Evolutionary conservation across 1,140 invertebrate genomes (phyloP).

Genomic region (Theocolax elegans): DNA sequence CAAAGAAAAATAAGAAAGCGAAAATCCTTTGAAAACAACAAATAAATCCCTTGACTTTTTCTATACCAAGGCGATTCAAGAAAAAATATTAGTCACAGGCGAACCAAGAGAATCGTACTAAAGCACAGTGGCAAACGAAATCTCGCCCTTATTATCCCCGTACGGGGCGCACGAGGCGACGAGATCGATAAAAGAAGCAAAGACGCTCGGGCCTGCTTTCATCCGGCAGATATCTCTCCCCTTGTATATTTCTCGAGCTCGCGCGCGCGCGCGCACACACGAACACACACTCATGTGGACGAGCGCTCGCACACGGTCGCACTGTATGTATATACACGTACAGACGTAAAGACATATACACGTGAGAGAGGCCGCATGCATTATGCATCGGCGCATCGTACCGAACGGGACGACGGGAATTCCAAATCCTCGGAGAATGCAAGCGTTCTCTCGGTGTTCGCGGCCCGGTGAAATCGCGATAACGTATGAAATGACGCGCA

Average conservation of each 20-base stretch:
- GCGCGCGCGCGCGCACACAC: background rate
- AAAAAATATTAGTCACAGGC: no score
- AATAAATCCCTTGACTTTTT: no score
- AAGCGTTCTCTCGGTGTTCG: conserved; percentile 34
- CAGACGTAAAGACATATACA: background rate
- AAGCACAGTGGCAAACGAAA: no score
- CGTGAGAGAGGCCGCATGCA: conserved; percentile 41
- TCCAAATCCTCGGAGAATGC: conserved; percentile 49
- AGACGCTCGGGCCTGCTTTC: conserved; percentile 20
- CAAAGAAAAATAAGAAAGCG: no score
- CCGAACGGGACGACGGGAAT: conserved; percentile 48
- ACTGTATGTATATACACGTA: no score
- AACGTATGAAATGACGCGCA: conserved; percentile 24
- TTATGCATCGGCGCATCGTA: conserved; percentile 36
- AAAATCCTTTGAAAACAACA: no score
- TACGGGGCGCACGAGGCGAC: background rate
- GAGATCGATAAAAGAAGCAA: conserved; percentile 33
- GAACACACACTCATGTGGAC: no score
- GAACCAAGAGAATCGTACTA: no score
- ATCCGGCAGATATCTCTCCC: conserved; percentile 49
- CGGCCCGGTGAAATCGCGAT: conserved; percentile 11
- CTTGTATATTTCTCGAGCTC: background rate
- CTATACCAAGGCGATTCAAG: no score
- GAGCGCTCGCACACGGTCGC: no score
- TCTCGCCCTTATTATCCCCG: conserved; percentile 16